These are phyloP conservation scores for Passer montanus DNA, from an alignment of 2,113 vertebrate genomes.

Conservation along the genomic window DNA sequence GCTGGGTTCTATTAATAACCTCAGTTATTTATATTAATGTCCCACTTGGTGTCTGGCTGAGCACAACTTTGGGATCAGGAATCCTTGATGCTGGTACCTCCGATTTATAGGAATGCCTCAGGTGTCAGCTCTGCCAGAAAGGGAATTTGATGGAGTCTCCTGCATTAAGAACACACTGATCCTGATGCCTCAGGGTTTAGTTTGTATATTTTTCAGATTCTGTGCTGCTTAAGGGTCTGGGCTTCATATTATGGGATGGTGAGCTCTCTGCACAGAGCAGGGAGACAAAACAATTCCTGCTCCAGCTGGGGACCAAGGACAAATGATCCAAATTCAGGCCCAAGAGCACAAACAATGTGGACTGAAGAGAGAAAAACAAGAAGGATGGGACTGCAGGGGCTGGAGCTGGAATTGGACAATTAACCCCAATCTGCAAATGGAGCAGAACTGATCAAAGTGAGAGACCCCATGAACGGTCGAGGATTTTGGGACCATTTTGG, in stretches of 20 bases:
- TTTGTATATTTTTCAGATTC: neutral
- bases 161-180: neutral
- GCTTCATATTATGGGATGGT: neutral
- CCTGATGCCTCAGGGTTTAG: neutral
- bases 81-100: neutral
- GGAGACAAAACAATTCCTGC: neutral
- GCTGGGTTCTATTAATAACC: neutral
- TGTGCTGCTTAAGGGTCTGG: neutral
- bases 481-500: neutral
- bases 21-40: neutral
- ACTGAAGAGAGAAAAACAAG: neutral
- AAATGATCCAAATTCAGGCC: neutral
- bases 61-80: neutral
- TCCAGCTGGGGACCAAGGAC: neutral
- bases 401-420: neutral
- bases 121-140: neutral
- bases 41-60: neutral
- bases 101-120: neutral
- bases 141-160: neutral
- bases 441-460: neutral
- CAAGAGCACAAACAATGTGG: neutral
- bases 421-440: neutral
- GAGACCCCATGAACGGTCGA: accelerated
- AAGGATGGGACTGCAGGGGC: neutral
- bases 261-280: neutral